phyloP scores from a whole-genome alignment of 2,113 vertebrate species.

The Stictonetta naevosa region DNA sequence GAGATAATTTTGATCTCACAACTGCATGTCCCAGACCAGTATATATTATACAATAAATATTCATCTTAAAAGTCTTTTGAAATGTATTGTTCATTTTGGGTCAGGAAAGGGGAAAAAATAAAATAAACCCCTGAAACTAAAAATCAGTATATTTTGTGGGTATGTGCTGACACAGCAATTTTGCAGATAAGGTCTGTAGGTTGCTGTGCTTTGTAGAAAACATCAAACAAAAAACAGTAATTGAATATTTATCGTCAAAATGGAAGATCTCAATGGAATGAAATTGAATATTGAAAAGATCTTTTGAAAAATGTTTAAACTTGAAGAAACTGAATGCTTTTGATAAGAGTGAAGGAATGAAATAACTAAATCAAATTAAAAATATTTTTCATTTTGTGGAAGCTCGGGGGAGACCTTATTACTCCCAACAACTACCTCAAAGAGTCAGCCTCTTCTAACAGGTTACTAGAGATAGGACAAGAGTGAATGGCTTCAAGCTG shows the following conservation, averaged over 20 bases:
- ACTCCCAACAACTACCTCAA: too few species aligned
- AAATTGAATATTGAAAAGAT: neutral
- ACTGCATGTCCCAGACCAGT: neutral
- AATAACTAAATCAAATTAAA: neutral
- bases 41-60: slow-evolving; percentile 40
- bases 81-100: neutral
- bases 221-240: neutral
- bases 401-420: too few species aligned
- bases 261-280: neutral
- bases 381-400: neutral
- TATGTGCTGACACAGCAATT: neutral
- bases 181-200: neutral
- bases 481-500: too few species aligned
- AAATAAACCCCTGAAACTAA: neutral
- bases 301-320: neutral
- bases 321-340: neutral
- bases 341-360: neutral
- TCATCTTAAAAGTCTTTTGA: slow-evolving; percentile 23
- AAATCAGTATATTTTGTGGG: neutral
- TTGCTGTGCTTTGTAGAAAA: neutral
- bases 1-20: neutral
- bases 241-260: neutral
- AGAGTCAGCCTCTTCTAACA: too few species aligned
- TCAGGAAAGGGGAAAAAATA: fast-evolving
- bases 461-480: too few species aligned